Percentiles rank a stretch among this genome's conserved stretches.
These are phyloP conservation scores for Eidolon dupreanum DNA, from an alignment of 2,797 vertebrate genomes.

Conservation along the genomic window DNA sequence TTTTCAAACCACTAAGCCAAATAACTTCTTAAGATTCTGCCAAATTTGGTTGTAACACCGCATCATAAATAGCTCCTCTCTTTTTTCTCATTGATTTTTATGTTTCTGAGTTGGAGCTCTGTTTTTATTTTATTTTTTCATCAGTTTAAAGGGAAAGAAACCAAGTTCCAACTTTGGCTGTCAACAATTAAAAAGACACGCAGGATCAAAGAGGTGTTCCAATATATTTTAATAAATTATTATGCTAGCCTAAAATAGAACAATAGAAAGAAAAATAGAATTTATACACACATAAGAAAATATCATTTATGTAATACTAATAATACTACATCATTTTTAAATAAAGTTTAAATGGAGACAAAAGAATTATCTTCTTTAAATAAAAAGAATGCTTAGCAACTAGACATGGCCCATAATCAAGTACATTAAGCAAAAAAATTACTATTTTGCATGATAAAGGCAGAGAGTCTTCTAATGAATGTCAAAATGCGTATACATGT, in stretches of 20 bases:
- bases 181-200: neutral
- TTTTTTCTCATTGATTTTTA: neutral
- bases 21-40: neutral
- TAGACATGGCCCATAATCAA: neutral
- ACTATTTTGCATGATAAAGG: neutral
- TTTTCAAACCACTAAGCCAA: neutral
- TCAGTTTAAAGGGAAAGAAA: slow-evolving; percentile 33
- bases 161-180: neutral
- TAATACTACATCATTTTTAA: neutral
- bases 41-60: neutral
- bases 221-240: slow-evolving; percentile 9
- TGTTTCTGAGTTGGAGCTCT: neutral
- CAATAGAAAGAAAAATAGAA: neutral
- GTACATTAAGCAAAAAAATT: neutral
- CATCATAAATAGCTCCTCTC: neutral
- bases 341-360: slow-evolving; percentile 23
- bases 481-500: neutral
- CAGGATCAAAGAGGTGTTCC: neutral
- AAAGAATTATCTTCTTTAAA: neutral
- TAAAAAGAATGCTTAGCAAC: neutral
- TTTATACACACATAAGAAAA: neutral
- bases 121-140: neutral
- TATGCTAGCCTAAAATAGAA: neutral
- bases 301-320: neutral
- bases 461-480: neutral